Percentiles rank a stretch among this genome's conserved stretches.
Conservation (phyloP, 2,888 invertebrate genomes). For the Cryptocheilus praepositus region DNA sequence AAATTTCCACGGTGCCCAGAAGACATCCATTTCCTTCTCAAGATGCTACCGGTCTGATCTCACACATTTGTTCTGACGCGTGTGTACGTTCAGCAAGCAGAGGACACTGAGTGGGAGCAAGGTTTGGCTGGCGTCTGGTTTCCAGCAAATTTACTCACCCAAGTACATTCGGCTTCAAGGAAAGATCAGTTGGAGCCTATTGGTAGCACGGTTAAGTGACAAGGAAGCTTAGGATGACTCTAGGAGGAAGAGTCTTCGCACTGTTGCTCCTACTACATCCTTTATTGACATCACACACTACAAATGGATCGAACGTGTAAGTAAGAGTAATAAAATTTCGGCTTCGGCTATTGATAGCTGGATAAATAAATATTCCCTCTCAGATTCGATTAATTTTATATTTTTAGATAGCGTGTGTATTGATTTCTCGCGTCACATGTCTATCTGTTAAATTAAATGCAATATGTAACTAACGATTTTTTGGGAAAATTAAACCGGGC, state of each 20-base stretch:
- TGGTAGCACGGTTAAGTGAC: slow-evolving; percentile 61
- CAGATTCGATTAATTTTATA: too few relatives aligned
- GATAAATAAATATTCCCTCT: too few relatives aligned
- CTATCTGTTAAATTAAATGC: too few relatives aligned
- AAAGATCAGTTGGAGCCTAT: slow-evolving; percentile 61
- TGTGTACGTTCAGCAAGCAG: slow-evolving; percentile 46
- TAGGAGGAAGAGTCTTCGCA: slow-evolving; percentile 41
- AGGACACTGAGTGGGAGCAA: slow-evolving; percentile 62
- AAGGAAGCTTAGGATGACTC: slow-evolving; percentile 61
- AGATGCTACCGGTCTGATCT: slow-evolving; percentile 24
- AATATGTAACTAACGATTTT: too few relatives aligned
- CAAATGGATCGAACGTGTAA: slow-evolving; percentile 44
- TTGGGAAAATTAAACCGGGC: too few relatives aligned
- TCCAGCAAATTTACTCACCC: slow-evolving; percentile 62
- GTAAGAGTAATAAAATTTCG: slow-evolving; percentile 15
- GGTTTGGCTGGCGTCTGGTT: slow-evolving; percentile 62
- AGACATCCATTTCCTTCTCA: slow-evolving; percentile 28
- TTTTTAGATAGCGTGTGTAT: too few relatives aligned
- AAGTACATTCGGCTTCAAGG: slow-evolving; percentile 46
- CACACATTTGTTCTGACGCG: slow-evolving; percentile 20
- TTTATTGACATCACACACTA: slow-evolving; percentile 16
- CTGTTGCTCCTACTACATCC: slow-evolving; percentile 34
- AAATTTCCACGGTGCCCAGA: slow-evolving; percentile 29
- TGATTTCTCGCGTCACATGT: too few relatives aligned
- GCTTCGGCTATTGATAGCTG: too few relatives aligned